A percentile compares a stretch with the other conserved stretches of the same genome.
These are phyloP conservation scores for Oryzias celebensis DNA, from an alignment of 2,113 vertebrate species.

Conservation along the genomic window DNA sequence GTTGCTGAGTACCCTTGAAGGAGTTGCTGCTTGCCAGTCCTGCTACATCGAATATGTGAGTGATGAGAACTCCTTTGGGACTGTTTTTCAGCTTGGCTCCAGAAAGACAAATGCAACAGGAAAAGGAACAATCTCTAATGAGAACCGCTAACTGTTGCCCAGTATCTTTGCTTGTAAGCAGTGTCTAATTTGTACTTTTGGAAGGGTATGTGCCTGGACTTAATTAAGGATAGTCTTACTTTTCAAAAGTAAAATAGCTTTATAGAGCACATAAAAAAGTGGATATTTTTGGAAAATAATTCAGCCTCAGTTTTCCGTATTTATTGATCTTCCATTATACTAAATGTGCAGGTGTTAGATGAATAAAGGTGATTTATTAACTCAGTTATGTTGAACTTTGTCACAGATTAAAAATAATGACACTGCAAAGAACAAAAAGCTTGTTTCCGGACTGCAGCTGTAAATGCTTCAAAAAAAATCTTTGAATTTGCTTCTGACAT, in stretches of 20 bases:
- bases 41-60: conserved; percentile 55
- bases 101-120: conserved; percentile 56
- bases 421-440: no score
- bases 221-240: conserved; percentile 24
- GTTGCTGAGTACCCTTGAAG: conserved; percentile 68
- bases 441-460: conserved; percentile 9
- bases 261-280: conserved; percentile 25
- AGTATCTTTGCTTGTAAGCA: conserved; percentile 44
- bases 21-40: conserved; percentile 64
- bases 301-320: no score
- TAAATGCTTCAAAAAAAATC: conserved; percentile 2
- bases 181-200: conserved; percentile 28
- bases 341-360: no score
- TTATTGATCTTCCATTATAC: no score
- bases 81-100: conserved; percentile 63
- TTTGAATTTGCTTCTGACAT: conserved; percentile 20
- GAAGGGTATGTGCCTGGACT: conserved; percentile 19
- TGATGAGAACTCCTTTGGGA: conserved; percentile 68
- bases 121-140: conserved; percentile 71
- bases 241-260: conserved; percentile 25
- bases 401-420: no score
- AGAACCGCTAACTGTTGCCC: conserved; percentile 61
- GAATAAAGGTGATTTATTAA: no score
- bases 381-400: no score
- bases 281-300: not conserved